These are phyloP conservation scores for Dryobotodes eremita DNA, from an alignment of 2,888 invertebrate species.

Conservation along the genomic window DNA sequence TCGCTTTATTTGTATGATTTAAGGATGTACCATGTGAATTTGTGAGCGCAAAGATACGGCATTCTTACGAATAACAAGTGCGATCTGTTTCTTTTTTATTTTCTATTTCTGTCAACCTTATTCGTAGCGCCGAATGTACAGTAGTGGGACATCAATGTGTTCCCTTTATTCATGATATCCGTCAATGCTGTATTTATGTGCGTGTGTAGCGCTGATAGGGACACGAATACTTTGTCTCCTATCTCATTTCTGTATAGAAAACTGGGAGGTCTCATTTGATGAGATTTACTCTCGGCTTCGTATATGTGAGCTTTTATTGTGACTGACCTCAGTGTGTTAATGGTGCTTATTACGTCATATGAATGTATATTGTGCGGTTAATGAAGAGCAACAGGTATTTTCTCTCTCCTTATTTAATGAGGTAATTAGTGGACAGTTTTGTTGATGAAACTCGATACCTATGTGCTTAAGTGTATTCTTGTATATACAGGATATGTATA, in stretches of 20 bases:
- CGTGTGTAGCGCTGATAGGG: slow-evolving; percentile 56
- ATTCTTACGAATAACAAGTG: slow-evolving; percentile 58
- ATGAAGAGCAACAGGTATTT: slow-evolving; percentile 50
- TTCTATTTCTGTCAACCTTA: slow-evolving; percentile 33
- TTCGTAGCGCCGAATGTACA: background rate
- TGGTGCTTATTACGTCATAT: slow-evolving; percentile 67
- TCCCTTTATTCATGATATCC: slow-evolving; percentile 55
- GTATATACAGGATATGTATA: slow-evolving; percentile 9
- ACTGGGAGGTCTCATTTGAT: slow-evolving; percentile 54
- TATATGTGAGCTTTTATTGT: slow-evolving; percentile 71
- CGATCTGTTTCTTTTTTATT: slow-evolving; percentile 10
- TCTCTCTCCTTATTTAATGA: slow-evolving; percentile 32
- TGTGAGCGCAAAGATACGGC: slow-evolving; percentile 59
- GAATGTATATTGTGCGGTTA: slow-evolving; percentile 58
- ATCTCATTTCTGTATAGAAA: slow-evolving; percentile 64
- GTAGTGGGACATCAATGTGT: slow-evolving; percentile 17
- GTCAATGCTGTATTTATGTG: slow-evolving; percentile 61
- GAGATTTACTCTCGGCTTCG: slow-evolving; percentile 45
- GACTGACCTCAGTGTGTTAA: slow-evolving; percentile 39
- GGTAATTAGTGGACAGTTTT: slow-evolving; percentile 36
- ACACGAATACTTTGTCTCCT: slow-evolving; percentile 57
- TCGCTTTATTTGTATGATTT: slow-evolving; percentile 36
- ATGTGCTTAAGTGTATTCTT: slow-evolving; percentile 17
- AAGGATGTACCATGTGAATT: slow-evolving; percentile 42
- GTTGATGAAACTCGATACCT: slow-evolving; percentile 31